Evolutionary conservation across 2,797 vertebrate species (phyloP).

Genomic region (Pogoniulus pusillus): DNA sequence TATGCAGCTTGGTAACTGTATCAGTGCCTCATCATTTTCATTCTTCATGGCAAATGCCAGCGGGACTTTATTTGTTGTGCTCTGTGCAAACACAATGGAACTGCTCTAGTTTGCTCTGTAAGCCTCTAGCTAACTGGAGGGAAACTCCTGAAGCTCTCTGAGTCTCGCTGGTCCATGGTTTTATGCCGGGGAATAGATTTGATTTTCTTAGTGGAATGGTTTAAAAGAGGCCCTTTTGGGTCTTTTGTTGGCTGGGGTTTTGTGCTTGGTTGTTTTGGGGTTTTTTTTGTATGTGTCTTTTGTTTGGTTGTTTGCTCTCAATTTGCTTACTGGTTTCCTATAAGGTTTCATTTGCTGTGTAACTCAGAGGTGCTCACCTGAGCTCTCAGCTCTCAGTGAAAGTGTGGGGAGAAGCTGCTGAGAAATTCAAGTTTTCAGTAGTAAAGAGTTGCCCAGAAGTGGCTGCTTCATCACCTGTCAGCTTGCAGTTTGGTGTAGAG

Average conservation of each 20-base stretch:
- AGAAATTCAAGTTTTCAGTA: background rate
- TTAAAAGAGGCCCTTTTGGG: background rate
- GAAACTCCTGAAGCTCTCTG: background rate
- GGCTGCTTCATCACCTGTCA: background rate
- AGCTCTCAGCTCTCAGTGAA: background rate
- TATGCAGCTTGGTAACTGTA: rapidly evolving
- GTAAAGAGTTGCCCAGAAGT: background rate
- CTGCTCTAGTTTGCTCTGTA: background rate
- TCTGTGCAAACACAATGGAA: background rate
- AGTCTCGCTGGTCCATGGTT: background rate
- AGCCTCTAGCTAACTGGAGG: background rate
- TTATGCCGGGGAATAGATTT: background rate
- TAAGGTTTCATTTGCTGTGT: background rate
- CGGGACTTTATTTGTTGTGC: background rate
- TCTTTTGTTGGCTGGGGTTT: too few species aligned
- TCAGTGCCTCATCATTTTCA: background rate
- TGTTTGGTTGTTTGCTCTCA: too few species aligned
- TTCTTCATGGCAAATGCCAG: background rate
- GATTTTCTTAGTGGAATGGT: background rate
- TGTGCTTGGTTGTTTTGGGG: too few species aligned
- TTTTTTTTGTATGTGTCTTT: too few species aligned
- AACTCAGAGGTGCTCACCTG: background rate
- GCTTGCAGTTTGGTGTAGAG: background rate
- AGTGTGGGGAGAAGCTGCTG: background rate
- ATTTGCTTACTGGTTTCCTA: background rate